A percentile compares a stretch with the other conserved stretches of the same genome.
phyloP scores from a whole-genome alignment of 2,113 vertebrate genomes.

The Oceanodroma tethys region DNA sequence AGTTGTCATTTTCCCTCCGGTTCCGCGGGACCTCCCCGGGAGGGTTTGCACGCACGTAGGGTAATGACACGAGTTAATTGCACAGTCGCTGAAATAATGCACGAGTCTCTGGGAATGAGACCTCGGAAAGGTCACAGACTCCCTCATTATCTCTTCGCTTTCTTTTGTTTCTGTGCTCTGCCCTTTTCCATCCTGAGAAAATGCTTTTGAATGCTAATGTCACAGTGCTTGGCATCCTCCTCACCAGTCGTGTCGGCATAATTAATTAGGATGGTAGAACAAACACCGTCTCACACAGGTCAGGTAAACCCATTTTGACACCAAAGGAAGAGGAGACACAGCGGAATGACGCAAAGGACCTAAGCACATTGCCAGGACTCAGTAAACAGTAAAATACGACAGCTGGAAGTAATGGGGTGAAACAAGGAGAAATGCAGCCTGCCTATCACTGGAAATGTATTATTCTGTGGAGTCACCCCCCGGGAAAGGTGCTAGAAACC shows the following conservation, averaged over 20 bases:
- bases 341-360: neutral
- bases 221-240: neutral
- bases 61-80: neutral
- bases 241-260: neutral
- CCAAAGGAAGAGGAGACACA: neutral
- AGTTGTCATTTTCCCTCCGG: rapidly evolving
- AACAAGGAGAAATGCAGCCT: neutral
- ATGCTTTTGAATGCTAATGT: neutral
- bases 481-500: neutral
- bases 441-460: rapidly evolving
- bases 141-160: neutral
- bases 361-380: neutral
- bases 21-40: rapidly evolving
- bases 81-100: neutral
- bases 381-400: neutral
- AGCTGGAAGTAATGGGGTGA: neutral
- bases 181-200: neutral
- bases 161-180: neutral
- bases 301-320: neutral
- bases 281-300: neutral
- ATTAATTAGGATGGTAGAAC: neutral
- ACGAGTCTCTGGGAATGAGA: neutral
- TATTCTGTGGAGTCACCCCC: neutral
- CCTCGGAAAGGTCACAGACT: neutral
- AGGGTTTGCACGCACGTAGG: neutral